These are phyloP conservation scores for Trichonephila clavata DNA, from an alignment of 1,140 invertebrate species.

Conservation along the genomic window DNA sequence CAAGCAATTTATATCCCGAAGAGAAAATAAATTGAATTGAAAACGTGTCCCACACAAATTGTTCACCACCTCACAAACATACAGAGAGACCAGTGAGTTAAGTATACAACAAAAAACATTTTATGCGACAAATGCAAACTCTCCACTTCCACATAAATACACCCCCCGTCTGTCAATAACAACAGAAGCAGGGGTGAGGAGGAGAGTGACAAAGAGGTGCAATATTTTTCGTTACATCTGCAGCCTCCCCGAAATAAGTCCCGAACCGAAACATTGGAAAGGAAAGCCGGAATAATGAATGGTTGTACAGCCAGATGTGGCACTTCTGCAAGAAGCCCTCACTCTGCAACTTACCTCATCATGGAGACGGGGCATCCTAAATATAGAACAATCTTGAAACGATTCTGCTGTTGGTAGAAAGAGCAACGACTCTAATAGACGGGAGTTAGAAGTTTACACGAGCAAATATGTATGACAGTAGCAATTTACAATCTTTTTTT, in stretches of 20 bases:
- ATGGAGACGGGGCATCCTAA: neutral
- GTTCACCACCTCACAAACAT: neutral
- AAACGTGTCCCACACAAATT: no score
- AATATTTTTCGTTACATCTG: slow-evolving; percentile 41
- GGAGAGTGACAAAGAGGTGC: slow-evolving; percentile 2
- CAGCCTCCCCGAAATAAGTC: slow-evolving; percentile 20
- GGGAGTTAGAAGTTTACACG: neutral
- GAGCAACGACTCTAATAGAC: neutral
- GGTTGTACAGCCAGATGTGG: slow-evolving; percentile 28
- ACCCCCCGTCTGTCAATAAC: neutral
- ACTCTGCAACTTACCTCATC: neutral
- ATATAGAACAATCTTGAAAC: neutral
- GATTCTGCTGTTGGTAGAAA: neutral
- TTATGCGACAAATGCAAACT: neutral
- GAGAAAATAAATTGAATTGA: no score
- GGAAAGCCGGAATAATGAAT: slow-evolving; percentile 31
- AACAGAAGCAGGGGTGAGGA: neutral
- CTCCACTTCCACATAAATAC: neutral
- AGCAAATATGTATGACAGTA: no score
- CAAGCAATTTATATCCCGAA: neutral
- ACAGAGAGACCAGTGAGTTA: neutral
- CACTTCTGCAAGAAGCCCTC: slow-evolving; percentile 24
- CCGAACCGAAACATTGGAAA: neutral
- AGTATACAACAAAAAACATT: neutral
- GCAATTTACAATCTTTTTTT: no score